Evolutionary conservation across 2,797 vertebrate genomes (phyloP), one percentile per base, ranked within the genome.

Genomic region (Coilia nasus): DNA sequence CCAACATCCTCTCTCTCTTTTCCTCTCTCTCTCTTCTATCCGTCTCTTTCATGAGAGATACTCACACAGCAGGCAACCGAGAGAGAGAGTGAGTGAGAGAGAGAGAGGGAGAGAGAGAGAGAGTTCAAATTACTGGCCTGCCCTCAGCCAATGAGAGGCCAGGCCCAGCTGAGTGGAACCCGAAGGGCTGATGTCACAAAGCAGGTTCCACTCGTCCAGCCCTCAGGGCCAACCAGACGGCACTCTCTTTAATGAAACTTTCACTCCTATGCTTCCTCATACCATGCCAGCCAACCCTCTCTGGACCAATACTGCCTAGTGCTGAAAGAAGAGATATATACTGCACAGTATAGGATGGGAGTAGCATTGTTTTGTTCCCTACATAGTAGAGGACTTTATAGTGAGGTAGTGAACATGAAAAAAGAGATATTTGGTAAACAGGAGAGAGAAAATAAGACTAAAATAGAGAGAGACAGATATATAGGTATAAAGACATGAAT

Each of bases 111-210:
- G 31, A 19, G 28, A 75, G 71, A 92, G 91, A 88, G 89, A 92
- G 89, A 89, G 94, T 93, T 96, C 93, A 83, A 91, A 94, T 95
- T 94, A 95, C 95, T 89, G 92, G 93, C 91, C 88, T 94, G 90
- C 93, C 90, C 87, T 92, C 90, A 88, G 87, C 95, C 95, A 95
- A 95, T 96, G 92, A 87, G 88, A 90, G 89, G 44, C 28, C 89
- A 83, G 89, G 86, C 91, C 71, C 56, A 80, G 91, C 86, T 87
- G 92, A 93, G 94, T 89, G 92, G 87, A 89, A 91, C 91, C 62
- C 85, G 85, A 78, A 90, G 89, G 47, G 87, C 88, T 92, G 94
- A 92, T 90, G 90, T 89, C 91, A 92, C 86, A 88, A 87, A 91
- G 92, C 86, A 91, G 88, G 89, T 88, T 88, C 81, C n/a, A 83